phyloP scores from a whole-genome alignment of 23 tunicate genomes.

The Aplidium turbinatum region DNA sequence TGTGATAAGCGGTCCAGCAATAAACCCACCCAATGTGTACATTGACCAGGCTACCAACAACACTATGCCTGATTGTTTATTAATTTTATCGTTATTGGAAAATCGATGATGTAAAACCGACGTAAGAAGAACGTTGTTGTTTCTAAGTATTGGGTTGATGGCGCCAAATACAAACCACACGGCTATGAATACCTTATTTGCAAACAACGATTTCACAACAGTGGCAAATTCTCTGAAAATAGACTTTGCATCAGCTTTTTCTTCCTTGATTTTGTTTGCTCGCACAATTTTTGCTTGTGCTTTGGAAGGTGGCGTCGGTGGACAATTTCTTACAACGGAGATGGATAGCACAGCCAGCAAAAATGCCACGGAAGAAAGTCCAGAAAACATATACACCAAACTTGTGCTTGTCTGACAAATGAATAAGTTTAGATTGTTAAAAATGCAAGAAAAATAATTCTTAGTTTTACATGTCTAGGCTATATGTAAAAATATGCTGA shows the following conservation, averaged over 20 bases:
- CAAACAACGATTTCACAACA: constrained; percentile 23
- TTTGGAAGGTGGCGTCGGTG: constrained; percentile 48
- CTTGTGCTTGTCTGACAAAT: background rate
- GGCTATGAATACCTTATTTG: constrained; percentile 25
- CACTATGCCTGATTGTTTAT: constrained; percentile 31
- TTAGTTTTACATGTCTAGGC: background rate
- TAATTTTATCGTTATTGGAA: background rate
- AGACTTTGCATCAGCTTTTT: background rate
- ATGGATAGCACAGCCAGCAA: constrained; percentile 2
- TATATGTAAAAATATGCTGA: background rate
- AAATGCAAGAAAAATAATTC: too few species aligned
- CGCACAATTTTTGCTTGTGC: constrained; percentile 46
- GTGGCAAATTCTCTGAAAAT: constrained; percentile 8
- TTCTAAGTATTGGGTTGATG: constrained; percentile 46
- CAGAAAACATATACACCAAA: constrained; percentile 26
- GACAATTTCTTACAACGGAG: constrained; percentile 20
- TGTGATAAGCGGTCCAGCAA: constrained; percentile 53
- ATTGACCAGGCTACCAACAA: constrained; percentile 51
- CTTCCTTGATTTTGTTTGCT: constrained; percentile 6
- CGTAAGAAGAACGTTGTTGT: constrained; percentile 50
- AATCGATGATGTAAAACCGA: constrained; percentile 33
- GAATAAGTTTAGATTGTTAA: too few species aligned
- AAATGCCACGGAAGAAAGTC: constrained; percentile 13
- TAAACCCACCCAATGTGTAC: constrained; percentile 61
- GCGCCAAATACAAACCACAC: constrained; percentile 73